Base-by-base conservation (phyloP, 2,888 invertebrate species). In the Alitta virens region DNA sequence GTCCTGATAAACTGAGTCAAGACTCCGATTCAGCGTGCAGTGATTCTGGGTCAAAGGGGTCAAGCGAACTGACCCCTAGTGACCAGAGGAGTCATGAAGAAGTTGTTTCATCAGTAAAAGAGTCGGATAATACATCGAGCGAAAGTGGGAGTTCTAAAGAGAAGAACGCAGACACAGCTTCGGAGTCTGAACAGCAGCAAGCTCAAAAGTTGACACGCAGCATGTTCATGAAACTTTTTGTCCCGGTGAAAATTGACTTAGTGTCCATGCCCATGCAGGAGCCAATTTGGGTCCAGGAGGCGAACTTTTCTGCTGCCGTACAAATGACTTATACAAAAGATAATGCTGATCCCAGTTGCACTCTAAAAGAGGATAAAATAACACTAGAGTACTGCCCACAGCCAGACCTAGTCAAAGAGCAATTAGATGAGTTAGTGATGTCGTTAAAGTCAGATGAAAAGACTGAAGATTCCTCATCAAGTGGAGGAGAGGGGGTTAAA, bases 81-180 rank as follows among this genome's bases (percentile, higher is more conserved):
- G 75, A 76, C 57, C 71, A 73, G 51, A 64, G 75, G 43, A 75
- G 75, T 64, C 73, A 67, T 56, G 75, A 75, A 26, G 75, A 76
- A 43, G 71, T 72, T 18, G 68, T 68, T 80, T 85, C 70, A 78
- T 83, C 73, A 76, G 84, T 75, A 59, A 78, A 62, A 66, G 76
- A 75, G 56, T 74, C 74, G 0, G 71, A 74, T 42, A 65, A 63
- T 12, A 43, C 59, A 27, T 71, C 70, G 7, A 18, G 46, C 46
- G 46, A 5, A 5, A 46, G 46, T n/a, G n/a, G 18, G n/a, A 7
- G 33, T 33, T 46, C 46, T n/a, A 46, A 46, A 16, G 33, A 33
- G 33, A 33, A 33, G 33, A 33, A 33, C 33, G 33, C 33, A 12
- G 33, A 33, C 33, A 5, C 33, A 33, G 33, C 5, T 12, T 7